phyloP scores from a whole-genome alignment of 2,888 invertebrate species.

The Trissolcus brochymenae region DNA sequence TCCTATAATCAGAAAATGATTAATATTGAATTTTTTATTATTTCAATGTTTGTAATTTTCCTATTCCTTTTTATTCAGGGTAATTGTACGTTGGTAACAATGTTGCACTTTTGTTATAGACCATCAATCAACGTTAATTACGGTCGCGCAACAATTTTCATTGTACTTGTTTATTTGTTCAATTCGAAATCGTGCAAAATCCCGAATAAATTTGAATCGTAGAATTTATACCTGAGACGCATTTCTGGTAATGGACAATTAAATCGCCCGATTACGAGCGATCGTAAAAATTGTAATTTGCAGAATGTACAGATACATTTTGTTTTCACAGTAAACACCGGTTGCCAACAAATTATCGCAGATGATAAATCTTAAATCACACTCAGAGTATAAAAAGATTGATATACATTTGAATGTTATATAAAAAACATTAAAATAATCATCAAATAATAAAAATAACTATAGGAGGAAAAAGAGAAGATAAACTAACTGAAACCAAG shows the following conservation, averaged over 20 bases:
- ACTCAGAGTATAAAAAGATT: constrained; percentile 38
- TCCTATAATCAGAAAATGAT: background rate
- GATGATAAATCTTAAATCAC: constrained; percentile 40
- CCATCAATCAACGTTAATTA: constrained; percentile 31
- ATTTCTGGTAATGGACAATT: constrained; percentile 22
- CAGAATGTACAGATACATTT: constrained; percentile 35
- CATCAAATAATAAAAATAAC: too few species aligned
- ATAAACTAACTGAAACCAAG: too few species aligned
- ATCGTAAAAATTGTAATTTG: constrained; percentile 44
- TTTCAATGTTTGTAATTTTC: background rate
- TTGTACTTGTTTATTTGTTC: constrained; percentile 23
- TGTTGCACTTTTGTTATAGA: constrained; percentile 15
- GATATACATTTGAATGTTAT: constrained; percentile 25
- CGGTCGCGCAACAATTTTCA: constrained; percentile 25
- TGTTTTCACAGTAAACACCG: constrained; percentile 44
- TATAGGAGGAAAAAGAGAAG: too few species aligned
- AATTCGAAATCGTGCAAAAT: constrained; percentile 45
- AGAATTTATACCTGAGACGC: constrained; percentile 12
- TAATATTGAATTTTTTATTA: background rate
- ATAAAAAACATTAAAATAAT: background rate
- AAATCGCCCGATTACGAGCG: constrained; percentile 38
- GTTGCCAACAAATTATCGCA: constrained; percentile 38
- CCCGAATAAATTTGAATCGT: constrained; percentile 26
- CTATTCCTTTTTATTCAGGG: too few species aligned
- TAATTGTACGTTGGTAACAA: constrained; percentile 5